Evolutionary conservation across 2,888 invertebrate species (phyloP), one percentile per base, ranked within the genome.

Genomic region (Hydraecia micacea): DNA sequence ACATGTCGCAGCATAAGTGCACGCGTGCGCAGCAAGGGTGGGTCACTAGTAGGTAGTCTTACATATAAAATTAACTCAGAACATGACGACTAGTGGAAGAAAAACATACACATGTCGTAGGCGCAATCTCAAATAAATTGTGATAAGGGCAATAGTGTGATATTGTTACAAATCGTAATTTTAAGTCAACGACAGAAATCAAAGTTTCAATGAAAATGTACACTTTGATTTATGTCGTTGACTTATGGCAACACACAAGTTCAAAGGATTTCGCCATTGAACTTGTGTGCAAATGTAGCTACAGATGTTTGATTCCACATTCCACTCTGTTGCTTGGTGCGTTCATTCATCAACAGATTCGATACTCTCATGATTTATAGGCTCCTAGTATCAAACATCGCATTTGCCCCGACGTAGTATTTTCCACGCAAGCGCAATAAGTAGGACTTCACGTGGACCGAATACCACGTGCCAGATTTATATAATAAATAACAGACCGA

Each of bases 371-470:
- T 36, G 8, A 6, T 25, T 75, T 55, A 66, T 75, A n/a, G 5
- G 28, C n/a, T 81, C 80, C 80, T 80, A 60, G 73, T 80, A 73
- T 77, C 36, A 5, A 49, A 36, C 36, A 36, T 60, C 13, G 46
- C 36, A 75, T 62, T 75, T 60, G 36, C 49, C 39, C 39, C 36
- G 15, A 28, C 70, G 55, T 55, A 65, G 68, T 69, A 63, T 69
- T 78, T 70, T 62, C 13, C 62, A 67, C 55, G 81, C 74, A 79
- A 28, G 74, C 73, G 79, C 42, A 73, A 28, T 79, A 58, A 36
- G 36, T 13, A 28, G 46, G 18, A 39, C 36, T 62, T 36, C 80
- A 67, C 49, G 80, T 80, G 73, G n/a, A 52, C 21, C 25, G 18
- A 52, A 58, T 15, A 21, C 15, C 49, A 28, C 25, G 55, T 32